phyloP scores from a whole-genome alignment of 2,888 invertebrate species.

The Leucania comma region DNA sequence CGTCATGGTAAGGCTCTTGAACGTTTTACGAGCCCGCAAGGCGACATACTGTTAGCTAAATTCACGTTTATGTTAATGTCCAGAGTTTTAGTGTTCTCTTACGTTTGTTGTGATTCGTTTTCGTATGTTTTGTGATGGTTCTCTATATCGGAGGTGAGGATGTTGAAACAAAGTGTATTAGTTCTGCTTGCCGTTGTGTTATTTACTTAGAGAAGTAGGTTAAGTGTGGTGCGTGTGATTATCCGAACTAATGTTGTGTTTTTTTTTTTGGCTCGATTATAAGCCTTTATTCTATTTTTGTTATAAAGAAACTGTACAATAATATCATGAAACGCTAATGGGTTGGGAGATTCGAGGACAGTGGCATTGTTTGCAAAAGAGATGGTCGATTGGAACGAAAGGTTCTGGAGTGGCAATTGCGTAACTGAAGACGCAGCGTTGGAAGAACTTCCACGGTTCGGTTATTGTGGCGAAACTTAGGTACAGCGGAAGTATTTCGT shows the following conservation, averaged over 20 bases:
- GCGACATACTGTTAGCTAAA: constrained; percentile 34
- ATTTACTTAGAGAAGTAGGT: background rate
- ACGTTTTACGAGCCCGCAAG: constrained; percentile 48
- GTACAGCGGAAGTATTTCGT: too few species aligned
- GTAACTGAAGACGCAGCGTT: too few species aligned
- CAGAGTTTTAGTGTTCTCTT: constrained; percentile 30
- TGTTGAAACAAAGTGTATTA: constrained; percentile 2
- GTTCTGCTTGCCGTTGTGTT: background rate
- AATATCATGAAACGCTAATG: too few species aligned
- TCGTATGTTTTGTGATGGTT: background rate
- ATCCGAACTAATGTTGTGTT: background rate
- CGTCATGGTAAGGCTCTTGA: background rate
- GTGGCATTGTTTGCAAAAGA: too few species aligned
- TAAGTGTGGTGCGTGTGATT: background rate
- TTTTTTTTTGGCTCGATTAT: background rate
- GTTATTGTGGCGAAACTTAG: too few species aligned
- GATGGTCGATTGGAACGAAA: too few species aligned
- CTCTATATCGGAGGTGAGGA: background rate
- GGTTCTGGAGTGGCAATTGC: too few species aligned
- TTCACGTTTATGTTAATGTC: constrained; percentile 48
- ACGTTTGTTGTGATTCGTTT: constrained; percentile 28
- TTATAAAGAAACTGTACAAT: too few species aligned
- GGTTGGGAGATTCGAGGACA: too few species aligned
- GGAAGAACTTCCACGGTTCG: too few species aligned
- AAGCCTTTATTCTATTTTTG: too few species aligned